Conservation (phyloP, 2,888 invertebrate species). For the Serrognathus titanus region DNA sequence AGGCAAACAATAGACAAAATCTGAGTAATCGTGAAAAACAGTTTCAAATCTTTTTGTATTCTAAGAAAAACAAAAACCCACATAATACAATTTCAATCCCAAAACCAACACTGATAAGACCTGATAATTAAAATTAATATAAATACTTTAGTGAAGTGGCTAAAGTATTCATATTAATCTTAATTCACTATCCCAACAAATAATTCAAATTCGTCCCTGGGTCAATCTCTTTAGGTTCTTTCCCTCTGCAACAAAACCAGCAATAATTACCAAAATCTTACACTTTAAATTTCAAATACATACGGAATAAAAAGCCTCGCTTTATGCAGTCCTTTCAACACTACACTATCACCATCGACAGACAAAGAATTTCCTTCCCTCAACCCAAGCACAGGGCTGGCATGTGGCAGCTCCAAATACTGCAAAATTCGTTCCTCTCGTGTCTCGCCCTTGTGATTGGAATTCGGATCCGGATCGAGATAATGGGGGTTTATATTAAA, state of each 20-base stretch:
- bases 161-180: too few relatives aligned
- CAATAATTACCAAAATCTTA: conserved; percentile 11
- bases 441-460: conserved; percentile 75
- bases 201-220: conserved; percentile 62
- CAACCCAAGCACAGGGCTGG: conserved; percentile 64
- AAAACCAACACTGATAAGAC: too few relatives aligned
- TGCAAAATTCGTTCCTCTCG: conserved; percentile 70
- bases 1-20: too few relatives aligned
- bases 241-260: conserved; percentile 50
- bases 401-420: conserved; percentile 60
- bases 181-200: conserved; percentile 40
- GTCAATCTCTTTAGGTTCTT: conserved; percentile 53
- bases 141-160: too few relatives aligned
- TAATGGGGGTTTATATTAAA: conserved; percentile 88
- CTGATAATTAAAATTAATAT: too few relatives aligned
- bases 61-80: too few relatives aligned
- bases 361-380: conserved; percentile 67
- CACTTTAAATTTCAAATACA: conserved; percentile 37
- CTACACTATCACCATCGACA: conserved; percentile 58
- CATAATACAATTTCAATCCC: too few relatives aligned
- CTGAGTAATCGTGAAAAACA: too few relatives aligned
- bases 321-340: conserved; percentile 59
- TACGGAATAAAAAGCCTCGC: conserved; percentile 66
- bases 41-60: too few relatives aligned
- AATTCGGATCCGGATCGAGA: conserved; percentile 59